These are phyloP conservation scores for Abrostola triplasia DNA, from an alignment of 2,888 invertebrate genomes.

Conservation along the genomic window DNA sequence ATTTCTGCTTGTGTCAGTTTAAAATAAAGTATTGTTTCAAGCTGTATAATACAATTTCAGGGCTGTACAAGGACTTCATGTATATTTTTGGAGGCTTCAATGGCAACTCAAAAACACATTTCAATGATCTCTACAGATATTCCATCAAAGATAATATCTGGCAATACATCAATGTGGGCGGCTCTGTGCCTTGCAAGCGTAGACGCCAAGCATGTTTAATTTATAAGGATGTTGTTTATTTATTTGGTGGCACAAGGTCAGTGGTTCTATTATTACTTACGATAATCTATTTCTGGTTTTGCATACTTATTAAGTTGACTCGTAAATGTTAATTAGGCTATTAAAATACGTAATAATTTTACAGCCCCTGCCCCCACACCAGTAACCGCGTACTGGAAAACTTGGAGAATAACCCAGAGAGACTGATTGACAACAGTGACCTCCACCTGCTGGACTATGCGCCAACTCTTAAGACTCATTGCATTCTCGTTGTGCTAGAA, in stretches of 20 bases:
- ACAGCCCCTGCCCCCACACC: slow-evolving; percentile 69
- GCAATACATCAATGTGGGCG: slow-evolving; percentile 89
- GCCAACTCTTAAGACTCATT: slow-evolving; percentile 92
- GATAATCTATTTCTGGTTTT: slow-evolving; percentile 32
- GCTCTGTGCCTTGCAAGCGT: slow-evolving; percentile 89
- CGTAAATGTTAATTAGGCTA: no score
- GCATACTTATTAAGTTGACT: background rate
- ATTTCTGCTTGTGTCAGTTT: background rate
- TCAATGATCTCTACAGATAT: slow-evolving; percentile 94
- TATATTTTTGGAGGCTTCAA: slow-evolving; percentile 98
- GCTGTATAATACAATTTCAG: slow-evolving; percentile 83
- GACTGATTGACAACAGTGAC: slow-evolving; percentile 94
- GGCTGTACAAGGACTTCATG: slow-evolving; percentile 92
- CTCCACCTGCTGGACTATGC: slow-evolving; percentile 94
- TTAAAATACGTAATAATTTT: background rate
- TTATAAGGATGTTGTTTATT: slow-evolving; percentile 91
- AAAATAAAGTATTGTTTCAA: background rate
- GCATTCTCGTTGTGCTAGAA: slow-evolving; percentile 90
- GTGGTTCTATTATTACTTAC: slow-evolving; percentile 14
- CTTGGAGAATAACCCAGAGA: slow-evolving; percentile 76
- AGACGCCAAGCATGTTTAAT: slow-evolving; percentile 94
- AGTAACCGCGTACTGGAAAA: slow-evolving; percentile 56
- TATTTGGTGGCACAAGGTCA: slow-evolving; percentile 97
- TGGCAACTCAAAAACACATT: slow-evolving; percentile 92
- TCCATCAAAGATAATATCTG: slow-evolving; percentile 89